Conservation (phyloP, 2,888 invertebrate genomes). For the Brachylomia viminalis region DNA sequence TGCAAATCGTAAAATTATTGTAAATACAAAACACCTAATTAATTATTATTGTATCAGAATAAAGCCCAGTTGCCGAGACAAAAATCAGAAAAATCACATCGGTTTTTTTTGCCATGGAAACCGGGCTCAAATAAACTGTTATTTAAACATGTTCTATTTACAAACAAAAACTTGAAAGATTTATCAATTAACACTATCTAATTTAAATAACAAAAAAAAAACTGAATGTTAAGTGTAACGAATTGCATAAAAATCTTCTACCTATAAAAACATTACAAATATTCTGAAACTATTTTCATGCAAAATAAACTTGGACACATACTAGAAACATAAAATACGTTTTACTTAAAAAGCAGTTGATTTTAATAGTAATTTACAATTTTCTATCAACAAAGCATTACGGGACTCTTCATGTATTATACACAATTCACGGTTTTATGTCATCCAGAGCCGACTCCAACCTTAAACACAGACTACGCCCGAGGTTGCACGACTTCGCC, state of each 20-base stretch:
- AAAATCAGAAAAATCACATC: background rate
- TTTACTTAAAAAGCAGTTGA: conserved; percentile 5
- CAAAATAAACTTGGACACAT: conserved; percentile 35
- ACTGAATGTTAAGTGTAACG: background rate
- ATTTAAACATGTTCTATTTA: conserved; percentile 36
- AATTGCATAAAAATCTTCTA: conserved; percentile 23
- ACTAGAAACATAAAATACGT: conserved; percentile 6
- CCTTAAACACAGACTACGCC: background rate
- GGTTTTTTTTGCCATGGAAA: background rate
- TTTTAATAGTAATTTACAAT: conserved; percentile 4
- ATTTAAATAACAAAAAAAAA: conserved; percentile 21
- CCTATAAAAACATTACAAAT: conserved; percentile 12
- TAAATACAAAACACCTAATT: background rate
- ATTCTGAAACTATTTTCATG: conserved; percentile 34
- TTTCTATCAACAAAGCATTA: background rate
- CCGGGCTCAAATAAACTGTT: background rate
- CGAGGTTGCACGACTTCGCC: background rate
- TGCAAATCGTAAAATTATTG: conserved; percentile 19
- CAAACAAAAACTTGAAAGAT: conserved; percentile 37
- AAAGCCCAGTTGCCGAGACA: background rate
- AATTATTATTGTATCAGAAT: background rate
- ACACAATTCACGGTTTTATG: background rate
- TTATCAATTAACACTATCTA: background rate
- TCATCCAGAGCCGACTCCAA: background rate
- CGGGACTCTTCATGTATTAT: background rate